Conservation (phyloP, 2,113 vertebrate species). For the Sinocyclocheilus grahami region DNA sequence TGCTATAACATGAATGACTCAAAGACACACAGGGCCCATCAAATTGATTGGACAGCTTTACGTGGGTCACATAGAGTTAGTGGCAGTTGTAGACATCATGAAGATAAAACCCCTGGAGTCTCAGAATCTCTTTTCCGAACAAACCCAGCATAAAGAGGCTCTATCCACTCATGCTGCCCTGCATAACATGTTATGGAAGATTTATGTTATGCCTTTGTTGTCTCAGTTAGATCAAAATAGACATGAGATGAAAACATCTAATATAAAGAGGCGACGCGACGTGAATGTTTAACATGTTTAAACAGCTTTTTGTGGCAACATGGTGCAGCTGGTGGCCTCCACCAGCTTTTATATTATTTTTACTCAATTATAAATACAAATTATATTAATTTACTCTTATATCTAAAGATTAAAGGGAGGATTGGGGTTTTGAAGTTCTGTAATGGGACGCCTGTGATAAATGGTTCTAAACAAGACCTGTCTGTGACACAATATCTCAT, state of each 20-base stretch:
- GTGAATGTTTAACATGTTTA: conserved; percentile 19
- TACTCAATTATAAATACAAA: too few species aligned
- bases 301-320: conserved; percentile 31
- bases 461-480: conserved; percentile 33
- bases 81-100: neutral
- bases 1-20: neutral
- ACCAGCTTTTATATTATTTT: too few species aligned
- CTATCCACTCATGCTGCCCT: neutral
- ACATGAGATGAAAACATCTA: conserved; percentile 13
- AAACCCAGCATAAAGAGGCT: conserved; percentile 11
- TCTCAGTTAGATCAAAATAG: conserved; percentile 31
- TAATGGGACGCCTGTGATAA: conserved; percentile 49
- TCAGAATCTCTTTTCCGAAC: conserved; percentile 2
- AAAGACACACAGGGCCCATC: conserved; percentile 27
- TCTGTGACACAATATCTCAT: neutral
- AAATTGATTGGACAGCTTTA: conserved; percentile 39
- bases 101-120: conserved; percentile 24
- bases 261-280: neutral
- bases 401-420: conserved; percentile 53
- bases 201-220: conserved; percentile 32
- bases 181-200: too few species aligned
- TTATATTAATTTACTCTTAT: conserved; percentile 14
- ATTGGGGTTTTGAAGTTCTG: conserved; percentile 49
- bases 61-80: conserved; percentile 38
- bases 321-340: conserved; percentile 14